phyloP scores from a whole-genome alignment of 2,888 invertebrate genomes.

The Tuta absoluta region DNA sequence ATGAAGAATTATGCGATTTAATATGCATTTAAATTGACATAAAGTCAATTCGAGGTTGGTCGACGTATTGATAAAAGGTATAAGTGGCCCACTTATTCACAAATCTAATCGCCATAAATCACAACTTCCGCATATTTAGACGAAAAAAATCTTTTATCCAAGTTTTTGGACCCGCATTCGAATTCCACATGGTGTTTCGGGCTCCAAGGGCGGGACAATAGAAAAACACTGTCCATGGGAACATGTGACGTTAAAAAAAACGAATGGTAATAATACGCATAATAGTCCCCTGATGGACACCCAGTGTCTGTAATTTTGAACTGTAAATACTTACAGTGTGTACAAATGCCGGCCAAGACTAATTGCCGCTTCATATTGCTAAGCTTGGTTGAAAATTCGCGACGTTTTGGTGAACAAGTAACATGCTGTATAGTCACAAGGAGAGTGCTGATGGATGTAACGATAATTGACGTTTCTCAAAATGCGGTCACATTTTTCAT shows the following conservation, averaged over 20 bases:
- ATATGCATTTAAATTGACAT: too few relatives aligned
- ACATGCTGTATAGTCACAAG: background rate
- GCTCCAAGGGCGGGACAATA: constrained; percentile 47
- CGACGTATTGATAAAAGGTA: too few relatives aligned
- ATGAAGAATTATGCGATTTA: too few relatives aligned
- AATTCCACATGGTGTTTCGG: constrained; percentile 45
- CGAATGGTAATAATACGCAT: constrained; percentile 43
- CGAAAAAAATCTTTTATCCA: constrained; percentile 1
- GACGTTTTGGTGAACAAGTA: background rate
- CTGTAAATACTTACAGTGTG: constrained; percentile 25
- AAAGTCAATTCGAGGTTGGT: too few relatives aligned
- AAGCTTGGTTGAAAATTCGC: background rate
- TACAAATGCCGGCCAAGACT: background rate
- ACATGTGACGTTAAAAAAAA: constrained; percentile 61
- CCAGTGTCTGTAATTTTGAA: constrained; percentile 33
- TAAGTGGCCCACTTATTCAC: background rate
- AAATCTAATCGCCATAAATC: constrained; percentile 4
- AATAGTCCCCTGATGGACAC: constrained; percentile 43
- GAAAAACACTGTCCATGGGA: constrained; percentile 49
- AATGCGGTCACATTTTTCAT: constrained; percentile 17
- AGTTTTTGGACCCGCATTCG: constrained; percentile 60
- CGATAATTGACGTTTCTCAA: constrained; percentile 45
- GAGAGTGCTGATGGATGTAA: constrained; percentile 42
- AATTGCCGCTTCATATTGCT: background rate
- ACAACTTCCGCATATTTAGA: constrained; percentile 9